Evolutionary conservation across 2,113 vertebrate genomes (phyloP), one percentile per base, ranked within the genome.

Genomic region (Xiphophorus couchianus): DNA sequence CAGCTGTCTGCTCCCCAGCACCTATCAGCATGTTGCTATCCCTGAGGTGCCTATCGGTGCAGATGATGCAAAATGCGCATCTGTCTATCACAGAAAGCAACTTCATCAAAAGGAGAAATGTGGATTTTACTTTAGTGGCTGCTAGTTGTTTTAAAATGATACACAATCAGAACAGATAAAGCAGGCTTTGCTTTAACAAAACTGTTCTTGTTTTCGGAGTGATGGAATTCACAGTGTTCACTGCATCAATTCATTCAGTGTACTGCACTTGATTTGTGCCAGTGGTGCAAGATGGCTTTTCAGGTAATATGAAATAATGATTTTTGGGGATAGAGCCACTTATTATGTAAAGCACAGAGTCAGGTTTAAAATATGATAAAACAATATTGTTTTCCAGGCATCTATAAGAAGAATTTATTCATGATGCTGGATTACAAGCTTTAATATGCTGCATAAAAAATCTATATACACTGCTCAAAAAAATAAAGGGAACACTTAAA

Each of bases 1-100:
- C 84, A 83, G 84, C 88, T 91, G 88, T 90, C 91, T 86, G 66
- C 68, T 87, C 78, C 51, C 60, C 76, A 78, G 82, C 79, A 82
- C 78, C 74, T 76, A 42, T 80, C 66, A 12, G 64, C 76, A 71
- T 39, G 73, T 62, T 76, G 66, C 73, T 84, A 71, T 83, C 86
- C 88, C 81, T 61, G 22, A 81, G 83, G 87, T 61, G 61, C 69
- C 76, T 68, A 64, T 25, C 76, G 86, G 80, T 84, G 87, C 78
- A 19, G 39, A 77, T 69, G 62, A 79, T 83, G 74, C 66, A 37
- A 61, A 71, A 62, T 64, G 37, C 90, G 85, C 91, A 90, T 90
- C 90, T 89, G 90, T 89, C 90, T 70, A 61, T 91, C 84, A 84
- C 70, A 70, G 71, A 86, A 80, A 80, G 80, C 69, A 69, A 66